Conservation (phyloP, 2,888 invertebrate species). For the Phymatocera aterrima region DNA sequence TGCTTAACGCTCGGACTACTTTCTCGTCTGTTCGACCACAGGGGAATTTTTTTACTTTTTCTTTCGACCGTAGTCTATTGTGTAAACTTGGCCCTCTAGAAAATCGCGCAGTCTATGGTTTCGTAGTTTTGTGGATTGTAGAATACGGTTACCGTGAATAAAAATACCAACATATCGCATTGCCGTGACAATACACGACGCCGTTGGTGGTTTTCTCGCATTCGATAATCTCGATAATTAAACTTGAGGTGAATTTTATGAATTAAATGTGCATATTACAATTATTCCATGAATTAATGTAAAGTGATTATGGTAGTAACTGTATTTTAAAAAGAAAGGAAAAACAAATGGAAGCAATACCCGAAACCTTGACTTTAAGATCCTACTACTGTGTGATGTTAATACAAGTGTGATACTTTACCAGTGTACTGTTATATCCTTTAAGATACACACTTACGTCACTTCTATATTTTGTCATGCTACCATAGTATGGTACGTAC, state of each 20-base stretch:
- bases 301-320: too few relatives aligned
- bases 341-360: background rate
- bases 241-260: too few relatives aligned
- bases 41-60: background rate
- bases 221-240: too few relatives aligned
- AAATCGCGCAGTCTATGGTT: background rate
- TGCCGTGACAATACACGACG: background rate
- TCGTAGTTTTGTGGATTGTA: background rate
- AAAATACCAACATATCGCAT: background rate
- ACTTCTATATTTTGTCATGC: slow-evolving; percentile 31
- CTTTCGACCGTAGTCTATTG: background rate
- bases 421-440: background rate
- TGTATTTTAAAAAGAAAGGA: background rate
- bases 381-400: background rate
- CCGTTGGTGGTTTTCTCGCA: background rate
- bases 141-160: too few relatives aligned
- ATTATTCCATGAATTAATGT: too few relatives aligned
- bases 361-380: background rate
- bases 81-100: background rate
- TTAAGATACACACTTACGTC: slow-evolving; percentile 1
- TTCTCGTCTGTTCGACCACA: too few relatives aligned
- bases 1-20: background rate
- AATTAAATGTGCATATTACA: too few relatives aligned
- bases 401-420: background rate
- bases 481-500: background rate